Percentiles rank a stretch among this genome's conserved stretches.
Evolutionary conservation across 2,888 invertebrate species (phyloP).

Genomic region (Agrotis ipsilon): DNA sequence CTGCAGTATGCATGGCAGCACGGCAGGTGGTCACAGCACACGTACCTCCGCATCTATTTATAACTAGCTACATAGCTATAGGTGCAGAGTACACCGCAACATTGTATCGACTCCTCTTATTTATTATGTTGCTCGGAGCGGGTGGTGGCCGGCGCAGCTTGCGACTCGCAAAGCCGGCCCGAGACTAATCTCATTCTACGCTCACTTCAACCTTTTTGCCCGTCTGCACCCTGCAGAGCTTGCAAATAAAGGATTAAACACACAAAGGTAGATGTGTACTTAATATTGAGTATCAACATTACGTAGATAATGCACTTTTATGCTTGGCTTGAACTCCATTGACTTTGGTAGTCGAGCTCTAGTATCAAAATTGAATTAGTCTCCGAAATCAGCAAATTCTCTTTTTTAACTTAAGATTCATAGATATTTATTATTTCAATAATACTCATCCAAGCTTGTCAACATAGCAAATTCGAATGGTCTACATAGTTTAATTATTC

Average conservation of each 20-base stretch:
- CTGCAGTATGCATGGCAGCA: constrained; percentile 45
- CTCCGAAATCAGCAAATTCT: neutral
- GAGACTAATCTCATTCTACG: constrained; percentile 77
- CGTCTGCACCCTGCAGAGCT: constrained; percentile 73
- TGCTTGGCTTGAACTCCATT: neutral
- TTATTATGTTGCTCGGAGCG: constrained; percentile 71
- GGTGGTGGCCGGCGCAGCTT: constrained; percentile 55
- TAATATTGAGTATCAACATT: constrained; percentile 31
- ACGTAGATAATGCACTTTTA: constrained; percentile 24
- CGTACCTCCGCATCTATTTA: constrained; percentile 66
- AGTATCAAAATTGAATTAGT: neutral
- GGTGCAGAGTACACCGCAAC: constrained; percentile 56
- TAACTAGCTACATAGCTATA: constrained; percentile 56
- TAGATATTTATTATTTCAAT: too few species aligned
- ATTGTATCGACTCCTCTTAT: constrained; percentile 75
- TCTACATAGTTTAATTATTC: too few species aligned
- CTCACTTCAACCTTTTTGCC: constrained; percentile 81
- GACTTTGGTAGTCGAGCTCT: neutral
- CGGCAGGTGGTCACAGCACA: constrained; percentile 62
- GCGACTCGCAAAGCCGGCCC: constrained; percentile 69
- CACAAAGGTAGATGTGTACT: constrained; percentile 41
- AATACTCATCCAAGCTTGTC: too few species aligned
- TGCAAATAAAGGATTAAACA: constrained; percentile 55
- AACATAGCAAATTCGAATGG: too few species aligned
- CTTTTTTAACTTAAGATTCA: too few species aligned